Conservation (phyloP, 2,113 vertebrate genomes). For the Lasiurus borealis region DNA sequence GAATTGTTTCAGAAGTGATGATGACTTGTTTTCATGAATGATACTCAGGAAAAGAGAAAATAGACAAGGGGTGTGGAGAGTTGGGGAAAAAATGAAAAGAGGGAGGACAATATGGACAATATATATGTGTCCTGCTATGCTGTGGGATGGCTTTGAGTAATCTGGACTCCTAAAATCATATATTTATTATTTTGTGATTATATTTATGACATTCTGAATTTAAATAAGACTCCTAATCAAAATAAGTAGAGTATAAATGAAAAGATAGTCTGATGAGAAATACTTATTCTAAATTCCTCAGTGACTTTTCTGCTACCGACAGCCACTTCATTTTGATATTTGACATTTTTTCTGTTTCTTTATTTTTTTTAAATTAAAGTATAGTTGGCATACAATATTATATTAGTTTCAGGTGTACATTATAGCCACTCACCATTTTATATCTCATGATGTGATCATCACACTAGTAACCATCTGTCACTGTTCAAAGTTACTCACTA, state of each 20-base stretch:
- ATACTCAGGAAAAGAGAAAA: background rate
- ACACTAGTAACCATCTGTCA: background rate
- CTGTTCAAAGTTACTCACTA: background rate
- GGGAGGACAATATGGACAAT: too few species aligned
- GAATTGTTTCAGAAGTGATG: background rate
- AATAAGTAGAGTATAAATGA: background rate
- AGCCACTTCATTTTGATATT: background rate
- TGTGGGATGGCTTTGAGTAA: background rate
- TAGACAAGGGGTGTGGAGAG: background rate
- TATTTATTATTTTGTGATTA: background rate
- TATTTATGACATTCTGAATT: background rate
- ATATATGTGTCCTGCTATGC: background rate
- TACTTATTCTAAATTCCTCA: background rate
- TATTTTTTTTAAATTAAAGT: background rate
- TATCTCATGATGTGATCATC: background rate
- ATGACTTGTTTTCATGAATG: constrained; percentile 10
- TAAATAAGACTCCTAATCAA: background rate
- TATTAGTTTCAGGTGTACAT: background rate
- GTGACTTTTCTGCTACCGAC: background rate
- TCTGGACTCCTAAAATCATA: background rate
- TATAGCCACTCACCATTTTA: background rate
- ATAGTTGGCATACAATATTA: background rate
- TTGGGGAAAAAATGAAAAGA: background rate
- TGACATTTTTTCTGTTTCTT: background rate
- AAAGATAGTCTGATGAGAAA: background rate